These are phyloP conservation scores for Noctua pronuba DNA, from an alignment of 2,888 invertebrate genomes.

Conservation along the genomic window DNA sequence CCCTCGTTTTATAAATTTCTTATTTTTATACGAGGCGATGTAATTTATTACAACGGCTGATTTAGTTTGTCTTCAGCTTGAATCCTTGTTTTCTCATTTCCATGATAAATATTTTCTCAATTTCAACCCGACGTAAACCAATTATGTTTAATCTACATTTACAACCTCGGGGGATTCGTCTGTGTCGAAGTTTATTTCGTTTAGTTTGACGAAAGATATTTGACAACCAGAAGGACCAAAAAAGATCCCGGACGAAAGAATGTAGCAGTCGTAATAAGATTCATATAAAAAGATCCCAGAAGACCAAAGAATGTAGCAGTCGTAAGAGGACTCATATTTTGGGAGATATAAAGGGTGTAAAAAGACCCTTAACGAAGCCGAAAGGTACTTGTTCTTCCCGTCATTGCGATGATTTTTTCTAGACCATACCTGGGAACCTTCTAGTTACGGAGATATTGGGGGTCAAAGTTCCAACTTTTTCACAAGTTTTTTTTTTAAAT, in stretches of 20 bases:
- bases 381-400: no score
- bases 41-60: conserved; percentile 69
- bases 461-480: no score
- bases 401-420: no score
- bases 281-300: no score
- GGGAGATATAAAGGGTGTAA: no score
- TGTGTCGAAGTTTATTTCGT: conserved; percentile 59
- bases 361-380: no score
- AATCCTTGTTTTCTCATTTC: conserved; percentile 73
- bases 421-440: no score
- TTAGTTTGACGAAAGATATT: conserved; percentile 23
- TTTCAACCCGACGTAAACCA: conserved; percentile 71
- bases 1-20: conserved; percentile 43
- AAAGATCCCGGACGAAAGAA: background rate
- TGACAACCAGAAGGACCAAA: conserved; percentile 1
- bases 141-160: conserved; percentile 73
- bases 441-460: no score
- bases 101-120: conserved; percentile 76
- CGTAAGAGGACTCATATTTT: no score
- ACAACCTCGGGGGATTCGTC: conserved; percentile 58
- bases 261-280: background rate
- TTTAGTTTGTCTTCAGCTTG: conserved; percentile 70
- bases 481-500: no score
- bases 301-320: no score
- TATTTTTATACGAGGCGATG: conserved; percentile 65